phyloP scores from a whole-genome alignment of 2,888 invertebrate species.

The Marronus borbonicus region DNA sequence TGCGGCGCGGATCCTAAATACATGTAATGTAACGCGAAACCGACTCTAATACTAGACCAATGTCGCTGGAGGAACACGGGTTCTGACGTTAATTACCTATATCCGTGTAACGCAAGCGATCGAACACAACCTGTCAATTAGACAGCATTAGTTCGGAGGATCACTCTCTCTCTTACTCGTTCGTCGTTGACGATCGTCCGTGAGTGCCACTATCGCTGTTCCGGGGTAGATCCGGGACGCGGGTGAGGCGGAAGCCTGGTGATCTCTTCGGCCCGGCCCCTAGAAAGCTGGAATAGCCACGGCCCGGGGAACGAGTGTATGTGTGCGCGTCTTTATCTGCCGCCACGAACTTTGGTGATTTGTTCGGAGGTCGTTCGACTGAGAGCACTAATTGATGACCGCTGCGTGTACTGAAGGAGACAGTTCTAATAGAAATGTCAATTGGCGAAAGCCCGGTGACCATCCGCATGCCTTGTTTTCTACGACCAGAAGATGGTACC shows the following conservation, averaged over 20 bases:
- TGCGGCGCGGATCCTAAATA: slow-evolving; percentile 61
- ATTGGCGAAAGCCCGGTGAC: slow-evolving; percentile 50
- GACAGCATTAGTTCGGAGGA: slow-evolving; percentile 66
- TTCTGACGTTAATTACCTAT: slow-evolving; percentile 71
- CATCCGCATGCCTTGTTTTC: slow-evolving; percentile 32
- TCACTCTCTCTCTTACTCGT: slow-evolving; percentile 53
- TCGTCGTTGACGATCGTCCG: slow-evolving; percentile 52
- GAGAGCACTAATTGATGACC: slow-evolving; percentile 70
- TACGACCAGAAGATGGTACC: background rate
- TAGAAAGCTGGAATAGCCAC: background rate
- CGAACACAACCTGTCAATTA: slow-evolving; percentile 71
- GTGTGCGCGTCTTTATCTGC: slow-evolving; percentile 54
- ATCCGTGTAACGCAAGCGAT: slow-evolving; percentile 69
- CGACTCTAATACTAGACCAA: slow-evolving; percentile 63
- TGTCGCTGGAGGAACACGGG: slow-evolving; percentile 66
- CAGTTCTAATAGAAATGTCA: slow-evolving; percentile 70
- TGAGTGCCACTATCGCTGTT: slow-evolving; percentile 29
- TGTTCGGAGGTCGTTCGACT: slow-evolving; percentile 64
- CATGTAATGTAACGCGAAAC: slow-evolving; percentile 67
- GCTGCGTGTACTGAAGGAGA: slow-evolving; percentile 67
- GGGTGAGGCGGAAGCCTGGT: slow-evolving; percentile 12
- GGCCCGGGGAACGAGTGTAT: slow-evolving; percentile 26
- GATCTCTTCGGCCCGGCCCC: slow-evolving; percentile 3
- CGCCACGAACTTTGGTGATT: slow-evolving; percentile 63
- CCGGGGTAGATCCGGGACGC: slow-evolving; percentile 15